Conservation (phyloP, 2,113 vertebrate species). For the Phrynocephalus versicolor region DNA sequence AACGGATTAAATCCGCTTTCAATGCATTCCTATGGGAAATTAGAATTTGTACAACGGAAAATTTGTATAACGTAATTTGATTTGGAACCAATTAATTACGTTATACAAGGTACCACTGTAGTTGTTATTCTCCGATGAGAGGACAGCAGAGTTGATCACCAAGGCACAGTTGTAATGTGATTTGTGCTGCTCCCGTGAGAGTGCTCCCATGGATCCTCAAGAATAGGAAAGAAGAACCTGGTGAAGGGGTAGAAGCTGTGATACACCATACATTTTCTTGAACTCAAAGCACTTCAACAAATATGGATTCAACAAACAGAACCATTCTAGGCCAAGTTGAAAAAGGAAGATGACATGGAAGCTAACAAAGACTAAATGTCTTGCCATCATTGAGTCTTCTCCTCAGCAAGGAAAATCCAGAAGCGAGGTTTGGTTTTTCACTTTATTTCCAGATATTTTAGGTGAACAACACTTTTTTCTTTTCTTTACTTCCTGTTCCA, state of each 20-base stretch:
- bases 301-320: background rate
- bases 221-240: background rate
- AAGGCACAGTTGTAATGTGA: background rate
- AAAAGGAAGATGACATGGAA: background rate
- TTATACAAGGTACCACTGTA: too few relatives aligned
- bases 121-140: background rate
- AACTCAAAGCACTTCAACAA: background rate
- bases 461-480: background rate
- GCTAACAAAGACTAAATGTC: background rate
- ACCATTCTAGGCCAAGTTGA: background rate
- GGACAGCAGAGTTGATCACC: background rate
- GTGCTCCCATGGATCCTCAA: background rate
- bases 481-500: background rate
- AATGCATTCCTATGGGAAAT: too few relatives aligned
- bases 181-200: background rate
- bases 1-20: too few relatives aligned
- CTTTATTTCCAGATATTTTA: background rate
- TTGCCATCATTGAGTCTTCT: background rate
- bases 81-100: too few relatives aligned
- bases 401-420: background rate
- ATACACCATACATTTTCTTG: background rate
- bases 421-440: background rate
- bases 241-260: background rate
- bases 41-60: too few relatives aligned
- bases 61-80: too few relatives aligned